These are phyloP conservation scores for Sebastes steindachneri DNA, from an alignment of 2,797 vertebrate genomes.

Conservation along the genomic window DNA sequence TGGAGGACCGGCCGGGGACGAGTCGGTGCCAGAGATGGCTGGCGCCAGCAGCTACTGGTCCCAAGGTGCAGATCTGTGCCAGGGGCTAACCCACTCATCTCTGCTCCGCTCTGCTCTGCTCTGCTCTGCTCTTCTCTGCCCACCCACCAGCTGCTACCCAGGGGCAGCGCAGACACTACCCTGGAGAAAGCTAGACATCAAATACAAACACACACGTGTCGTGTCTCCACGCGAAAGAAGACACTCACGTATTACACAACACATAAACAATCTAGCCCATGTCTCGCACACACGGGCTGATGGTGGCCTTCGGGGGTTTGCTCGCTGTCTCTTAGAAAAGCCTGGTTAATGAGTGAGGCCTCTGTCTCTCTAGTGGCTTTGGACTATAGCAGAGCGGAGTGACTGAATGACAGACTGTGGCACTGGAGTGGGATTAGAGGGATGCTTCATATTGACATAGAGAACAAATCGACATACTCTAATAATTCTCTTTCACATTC, in stretches of 20 bases:
- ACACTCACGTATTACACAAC: neutral
- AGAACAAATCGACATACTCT: conserved; percentile 65
- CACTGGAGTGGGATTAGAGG: conserved; percentile 60
- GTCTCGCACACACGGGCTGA: conserved; percentile 10
- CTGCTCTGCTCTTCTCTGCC: conserved; percentile 58
- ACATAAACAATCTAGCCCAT: conserved; percentile 10
- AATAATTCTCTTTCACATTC: conserved; percentile 66
- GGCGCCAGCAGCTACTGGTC: conserved; percentile 72
- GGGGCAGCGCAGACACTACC: conserved; percentile 39
- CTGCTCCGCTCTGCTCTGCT: conserved; percentile 24
- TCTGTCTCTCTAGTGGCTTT: conserved; percentile 39
- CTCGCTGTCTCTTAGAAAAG: conserved; percentile 38
- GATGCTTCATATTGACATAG: conserved; percentile 71
- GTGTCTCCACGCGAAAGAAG: conserved; percentile 2
- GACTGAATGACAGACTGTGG: conserved; percentile 45
- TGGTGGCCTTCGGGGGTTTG: neutral
- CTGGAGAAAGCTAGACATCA: conserved; percentile 44
- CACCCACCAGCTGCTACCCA: conserved; percentile 73
- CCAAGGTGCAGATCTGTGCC: conserved; percentile 70
- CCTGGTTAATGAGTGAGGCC: conserved; percentile 52
- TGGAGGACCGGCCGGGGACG: conserved; percentile 42
- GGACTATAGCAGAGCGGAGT: conserved; percentile 40
- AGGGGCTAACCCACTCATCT: conserved; percentile 74
- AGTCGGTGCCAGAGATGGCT: conserved; percentile 65
- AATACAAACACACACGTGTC: conserved; percentile 30